Percentiles rank a stretch among this genome's conserved stretches.
These are phyloP conservation scores for Sylvilagus bachmani DNA, from an alignment of 2,113 vertebrate species.

Conservation along the genomic window DNA sequence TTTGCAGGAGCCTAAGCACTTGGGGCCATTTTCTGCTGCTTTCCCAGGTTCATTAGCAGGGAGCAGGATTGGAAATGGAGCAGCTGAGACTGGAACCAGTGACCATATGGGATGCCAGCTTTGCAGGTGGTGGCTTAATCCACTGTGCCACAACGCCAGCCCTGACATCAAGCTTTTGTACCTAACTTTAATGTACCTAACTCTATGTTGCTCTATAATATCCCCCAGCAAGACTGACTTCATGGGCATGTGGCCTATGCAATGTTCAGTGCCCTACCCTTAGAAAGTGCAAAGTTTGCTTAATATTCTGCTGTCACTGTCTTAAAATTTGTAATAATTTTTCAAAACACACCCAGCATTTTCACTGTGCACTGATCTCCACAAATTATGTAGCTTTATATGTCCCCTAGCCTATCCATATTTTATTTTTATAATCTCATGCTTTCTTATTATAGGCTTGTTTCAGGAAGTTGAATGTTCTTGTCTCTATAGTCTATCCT, in stretches of 20 bases:
- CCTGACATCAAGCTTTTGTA: no score
- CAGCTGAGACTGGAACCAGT: no score
- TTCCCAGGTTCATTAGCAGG: no score
- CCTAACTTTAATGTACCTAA: not conserved
- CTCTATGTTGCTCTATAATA: not conserved
- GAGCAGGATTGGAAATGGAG: no score
- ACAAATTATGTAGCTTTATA: not conserved
- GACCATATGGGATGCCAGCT: no score
- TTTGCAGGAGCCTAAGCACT: no score
- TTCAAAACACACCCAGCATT: not conserved
- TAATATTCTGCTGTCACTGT: not conserved
- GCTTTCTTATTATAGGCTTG: not conserved
- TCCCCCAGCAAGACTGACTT: not conserved
- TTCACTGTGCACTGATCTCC: not conserved
- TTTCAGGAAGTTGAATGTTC: not conserved
- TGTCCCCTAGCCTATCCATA: not conserved
- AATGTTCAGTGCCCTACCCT: no score
- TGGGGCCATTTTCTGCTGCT: no score
- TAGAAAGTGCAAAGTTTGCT: not conserved
- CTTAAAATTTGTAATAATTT: not conserved
- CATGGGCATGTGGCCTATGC: fast-evolving
- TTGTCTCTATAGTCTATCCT: not conserved
- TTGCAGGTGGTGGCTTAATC: no score
- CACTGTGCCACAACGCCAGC: no score
- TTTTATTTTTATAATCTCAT: not conserved